Percentiles rank a stretch among this genome's conserved stretches.
These are phyloP conservation scores for Acanthurus leucopareius DNA, from an alignment of 2,797 vertebrate genomes.

Conservation along the genomic window DNA sequence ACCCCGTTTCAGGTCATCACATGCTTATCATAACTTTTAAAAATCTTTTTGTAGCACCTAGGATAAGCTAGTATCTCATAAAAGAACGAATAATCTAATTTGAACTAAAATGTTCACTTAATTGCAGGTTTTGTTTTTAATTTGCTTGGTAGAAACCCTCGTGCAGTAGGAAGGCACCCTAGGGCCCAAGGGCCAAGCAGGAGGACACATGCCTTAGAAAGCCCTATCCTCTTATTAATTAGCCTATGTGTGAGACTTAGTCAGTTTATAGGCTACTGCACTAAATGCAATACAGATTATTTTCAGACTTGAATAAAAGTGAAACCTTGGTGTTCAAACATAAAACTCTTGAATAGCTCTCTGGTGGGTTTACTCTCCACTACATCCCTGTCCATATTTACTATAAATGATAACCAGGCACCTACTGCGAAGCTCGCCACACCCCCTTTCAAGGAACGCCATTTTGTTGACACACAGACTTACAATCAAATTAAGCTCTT, in stretches of 20 bases:
- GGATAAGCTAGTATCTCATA: background rate
- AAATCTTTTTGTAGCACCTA: background rate
- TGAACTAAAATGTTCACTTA: too few species aligned
- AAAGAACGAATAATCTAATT: background rate
- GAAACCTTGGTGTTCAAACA: background rate
- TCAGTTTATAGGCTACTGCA: background rate
- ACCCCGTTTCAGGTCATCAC: background rate
- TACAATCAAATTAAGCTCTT: conserved; percentile 59
- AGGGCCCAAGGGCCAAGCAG: background rate
- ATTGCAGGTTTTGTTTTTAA: background rate
- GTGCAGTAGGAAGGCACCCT: background rate
- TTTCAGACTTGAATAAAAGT: background rate
- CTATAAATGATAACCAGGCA: conserved; percentile 47
- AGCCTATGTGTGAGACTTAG: background rate
- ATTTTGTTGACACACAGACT: conserved; percentile 84
- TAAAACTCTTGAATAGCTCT: background rate
- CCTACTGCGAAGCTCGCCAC: conserved; percentile 60
- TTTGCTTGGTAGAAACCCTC: background rate
- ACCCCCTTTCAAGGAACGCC: conserved; percentile 81
- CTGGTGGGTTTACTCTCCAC: conserved; percentile 14
- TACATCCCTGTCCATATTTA: conserved; percentile 36
- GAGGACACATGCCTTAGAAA: background rate
- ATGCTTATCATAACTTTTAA: background rate
- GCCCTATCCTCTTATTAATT: background rate
- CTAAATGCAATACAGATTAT: background rate